Evolutionary conservation across 1,140 invertebrate genomes (phyloP).

Genomic region (Pinna nobilis): DNA sequence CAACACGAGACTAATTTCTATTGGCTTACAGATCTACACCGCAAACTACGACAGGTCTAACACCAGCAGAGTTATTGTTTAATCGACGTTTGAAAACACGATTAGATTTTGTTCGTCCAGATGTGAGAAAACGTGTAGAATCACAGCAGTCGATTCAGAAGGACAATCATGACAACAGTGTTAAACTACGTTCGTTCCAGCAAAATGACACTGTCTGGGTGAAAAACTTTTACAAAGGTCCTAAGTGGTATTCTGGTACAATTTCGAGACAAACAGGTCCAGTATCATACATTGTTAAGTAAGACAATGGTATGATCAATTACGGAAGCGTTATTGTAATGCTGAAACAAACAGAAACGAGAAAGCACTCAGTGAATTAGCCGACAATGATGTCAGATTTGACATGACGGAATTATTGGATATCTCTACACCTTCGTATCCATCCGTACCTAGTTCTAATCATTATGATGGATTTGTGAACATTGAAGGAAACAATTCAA

Average conservation of each 20-base stretch:
- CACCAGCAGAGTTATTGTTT: constrained; percentile 23
- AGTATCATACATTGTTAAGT: neutral
- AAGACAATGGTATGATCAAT: neutral
- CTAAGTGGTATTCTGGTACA: neutral
- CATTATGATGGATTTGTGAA: too few species aligned
- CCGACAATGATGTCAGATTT: too few species aligned
- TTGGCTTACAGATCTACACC: constrained; percentile 9
- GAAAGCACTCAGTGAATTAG: too few species aligned
- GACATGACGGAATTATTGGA: too few species aligned
- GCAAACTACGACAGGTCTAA: constrained; percentile 24
- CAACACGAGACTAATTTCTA: constrained; percentile 59
- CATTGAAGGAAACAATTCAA: too few species aligned
- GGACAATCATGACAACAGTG: neutral
- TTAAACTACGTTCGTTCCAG: neutral
- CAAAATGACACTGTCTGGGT: neutral
- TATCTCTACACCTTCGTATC: too few species aligned
- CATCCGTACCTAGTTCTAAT: neutral
- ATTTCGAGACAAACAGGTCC: too few species aligned
- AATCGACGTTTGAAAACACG: neutral
- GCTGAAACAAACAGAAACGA: neutral
- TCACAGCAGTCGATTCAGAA: neutral
- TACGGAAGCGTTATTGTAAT: neutral
- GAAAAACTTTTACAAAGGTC: neutral
- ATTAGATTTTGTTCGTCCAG: neutral
- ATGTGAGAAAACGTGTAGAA: neutral